Base-by-base conservation (phyloP, 2,888 invertebrate species). In the Pristionchus maxplancki region DNA sequence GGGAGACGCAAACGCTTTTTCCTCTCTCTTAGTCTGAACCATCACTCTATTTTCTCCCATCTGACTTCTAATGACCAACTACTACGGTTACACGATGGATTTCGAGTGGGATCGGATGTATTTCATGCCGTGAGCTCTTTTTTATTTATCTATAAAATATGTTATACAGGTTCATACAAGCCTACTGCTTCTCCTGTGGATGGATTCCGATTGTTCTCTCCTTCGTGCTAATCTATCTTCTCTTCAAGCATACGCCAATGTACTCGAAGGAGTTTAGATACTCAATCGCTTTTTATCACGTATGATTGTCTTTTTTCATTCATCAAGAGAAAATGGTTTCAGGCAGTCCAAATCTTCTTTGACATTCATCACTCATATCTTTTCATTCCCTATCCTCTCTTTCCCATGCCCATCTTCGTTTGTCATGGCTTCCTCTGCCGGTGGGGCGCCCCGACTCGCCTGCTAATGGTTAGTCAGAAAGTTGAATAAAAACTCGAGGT, bases 261-360 rank as follows among this genome's bases (percentile, higher is more conserved):
- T 78, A 78, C 13, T 78, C 78, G 48, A 78, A 78, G 78, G 78
- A 78, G 48, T 78, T 78, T 28, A 44, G 78, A 8, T 34, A 78
- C 17, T 34, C 78, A 1, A 40, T 78, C 6, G n/a, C 78, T 3
- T 15, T 9, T 15, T 48, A 78, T 78, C 78, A 78, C 17, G 78
- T 48, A 37, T 17, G 71, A 5, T 67, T 15, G 1, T 28, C 20
- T 58, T 9, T 50, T 17, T 50, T 9, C 13, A 20, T 20, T 50
- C 50, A 50, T 20, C 50, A 20, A 50, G 50, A 50, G 50, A 9
- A 9, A 9, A 6, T 44, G 44, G 6, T 9, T 24, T n/a, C 58
- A 58, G 58, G 58, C 24, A 3, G 37, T 20, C 37, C 71, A 71
- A 78, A 78, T 78, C n/a, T 78, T 78, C 78, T 78, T 28, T 28